A percentile compares a stretch with the other conserved stretches of the same genome.
Conservation (phyloP, 2,888 invertebrate species). For the Euzophera pinguis region DNA sequence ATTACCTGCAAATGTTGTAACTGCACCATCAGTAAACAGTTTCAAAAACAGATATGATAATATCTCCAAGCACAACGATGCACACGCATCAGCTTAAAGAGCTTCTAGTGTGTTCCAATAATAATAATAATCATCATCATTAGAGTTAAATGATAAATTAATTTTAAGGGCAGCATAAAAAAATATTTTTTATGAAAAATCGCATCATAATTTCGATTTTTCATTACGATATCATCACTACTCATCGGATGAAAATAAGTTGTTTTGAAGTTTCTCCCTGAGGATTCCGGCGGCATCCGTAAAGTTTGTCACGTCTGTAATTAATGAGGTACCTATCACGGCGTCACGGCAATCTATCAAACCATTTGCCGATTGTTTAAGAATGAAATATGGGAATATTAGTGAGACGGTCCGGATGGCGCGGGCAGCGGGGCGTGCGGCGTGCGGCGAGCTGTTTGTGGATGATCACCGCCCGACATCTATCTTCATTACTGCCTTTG, state of each 20-base stretch:
- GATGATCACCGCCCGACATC: constrained; percentile 25
- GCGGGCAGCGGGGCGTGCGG: neutral
- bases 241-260: constrained; percentile 1
- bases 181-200: neutral
- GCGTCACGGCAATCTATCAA: constrained; percentile 45
- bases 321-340: constrained; percentile 34
- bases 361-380: constrained; percentile 44
- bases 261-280: neutral
- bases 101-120: too few relatives aligned
- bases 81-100: too few relatives aligned
- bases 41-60: too few relatives aligned
- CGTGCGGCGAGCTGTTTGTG: constrained; percentile 9
- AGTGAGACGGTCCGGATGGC: constrained; percentile 14
- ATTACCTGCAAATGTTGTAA: too few relatives aligned
- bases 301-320: constrained; percentile 36
- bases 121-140: too few relatives aligned
- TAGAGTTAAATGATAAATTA: too few relatives aligned
- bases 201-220: neutral
- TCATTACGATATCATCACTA: neutral
- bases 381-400: constrained; percentile 38
- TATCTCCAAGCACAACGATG: too few relatives aligned
- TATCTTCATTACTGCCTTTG: constrained; percentile 26
- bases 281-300: neutral
- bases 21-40: too few relatives aligned
- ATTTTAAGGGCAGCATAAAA: too few relatives aligned